Evolutionary conservation across 2,888 invertebrate species (phyloP).

Genomic region (Alcis repandata): DNA sequence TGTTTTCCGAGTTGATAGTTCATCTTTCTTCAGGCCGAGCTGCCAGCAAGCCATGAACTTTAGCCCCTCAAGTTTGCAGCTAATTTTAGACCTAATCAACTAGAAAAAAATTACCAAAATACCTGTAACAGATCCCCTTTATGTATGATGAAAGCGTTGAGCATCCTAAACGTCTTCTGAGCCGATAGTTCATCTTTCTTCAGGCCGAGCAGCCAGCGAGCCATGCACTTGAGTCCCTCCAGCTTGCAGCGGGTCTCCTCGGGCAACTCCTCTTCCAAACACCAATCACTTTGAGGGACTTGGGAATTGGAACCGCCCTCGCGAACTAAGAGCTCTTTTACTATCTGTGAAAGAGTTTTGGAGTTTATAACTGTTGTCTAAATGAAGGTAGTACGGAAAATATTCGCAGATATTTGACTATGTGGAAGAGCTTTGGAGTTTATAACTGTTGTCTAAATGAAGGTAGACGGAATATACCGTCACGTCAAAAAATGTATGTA

Average conservation of each 20-base stretch:
- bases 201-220: slow-evolving; percentile 97
- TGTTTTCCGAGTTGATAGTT: no score
- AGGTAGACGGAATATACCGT: no score
- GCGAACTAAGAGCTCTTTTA: slow-evolving; percentile 97
- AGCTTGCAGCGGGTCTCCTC: slow-evolving; percentile 97
- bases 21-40: no score
- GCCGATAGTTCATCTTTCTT: slow-evolving; percentile 95
- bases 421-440: slow-evolving; percentile 59
- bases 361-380: background rate
- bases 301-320: slow-evolving; percentile 88
- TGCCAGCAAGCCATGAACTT: no score
- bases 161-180: slow-evolving; percentile 97
- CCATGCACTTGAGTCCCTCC: slow-evolving; percentile 98
- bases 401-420: slow-evolving; percentile 98
- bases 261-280: slow-evolving; percentile 94
- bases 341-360: slow-evolving; percentile 87
- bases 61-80: background rate
- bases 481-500: no score
- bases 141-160: slow-evolving; percentile 97
- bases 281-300: slow-evolving; percentile 89
- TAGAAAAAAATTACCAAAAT: slow-evolving; percentile 13
- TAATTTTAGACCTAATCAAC: background rate
- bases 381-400: no score
- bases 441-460: background rate
- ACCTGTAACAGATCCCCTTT: slow-evolving; percentile 94